Percentiles rank a stretch among this genome's conserved stretches.
Evolutionary conservation across 1,140 invertebrate genomes (phyloP).

Genomic region (Drosophila murphyi): DNA sequence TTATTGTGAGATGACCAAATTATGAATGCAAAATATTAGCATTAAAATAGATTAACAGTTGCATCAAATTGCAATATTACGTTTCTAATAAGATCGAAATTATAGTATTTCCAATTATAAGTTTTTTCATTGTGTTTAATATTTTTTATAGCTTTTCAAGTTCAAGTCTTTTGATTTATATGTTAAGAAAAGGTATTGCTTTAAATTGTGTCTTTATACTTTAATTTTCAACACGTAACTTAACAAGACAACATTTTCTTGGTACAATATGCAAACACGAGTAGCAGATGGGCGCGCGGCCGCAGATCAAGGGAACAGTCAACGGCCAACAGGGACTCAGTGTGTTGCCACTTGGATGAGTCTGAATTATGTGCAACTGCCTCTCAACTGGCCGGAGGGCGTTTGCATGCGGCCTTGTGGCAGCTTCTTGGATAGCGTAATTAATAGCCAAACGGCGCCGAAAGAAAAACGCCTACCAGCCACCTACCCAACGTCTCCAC

Average conservation of each 20-base stretch:
- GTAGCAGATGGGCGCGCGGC: neutral
- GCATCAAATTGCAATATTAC: too few relatives aligned
- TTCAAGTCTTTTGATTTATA: too few relatives aligned
- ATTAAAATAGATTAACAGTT: too few relatives aligned
- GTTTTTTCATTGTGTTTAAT: too few relatives aligned
- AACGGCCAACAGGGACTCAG: constrained; percentile 43
- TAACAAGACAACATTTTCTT: neutral
- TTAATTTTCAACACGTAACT: neutral
- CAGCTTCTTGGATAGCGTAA: constrained; percentile 60
- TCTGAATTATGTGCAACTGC: constrained; percentile 38
- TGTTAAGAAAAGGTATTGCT: too few relatives aligned
- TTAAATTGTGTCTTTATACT: neutral
- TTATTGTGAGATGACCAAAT: too few relatives aligned
- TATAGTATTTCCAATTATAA: too few relatives aligned
- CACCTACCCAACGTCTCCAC: neutral
- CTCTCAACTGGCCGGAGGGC: constrained; percentile 2
- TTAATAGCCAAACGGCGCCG: constrained; percentile 63
- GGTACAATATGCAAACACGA: constrained; percentile 9
- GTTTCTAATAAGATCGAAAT: too few relatives aligned
- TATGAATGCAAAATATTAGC: too few relatives aligned
- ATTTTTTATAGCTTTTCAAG: too few relatives aligned
- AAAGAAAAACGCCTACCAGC: constrained; percentile 25
- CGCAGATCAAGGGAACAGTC: constrained; percentile 16
- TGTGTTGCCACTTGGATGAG: neutral
- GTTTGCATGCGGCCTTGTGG: constrained; percentile 15